Evolutionary conservation across 2,888 invertebrate genomes (phyloP), one percentile per base, ranked within the genome.

Genomic region (Hyalella azteca): DNA sequence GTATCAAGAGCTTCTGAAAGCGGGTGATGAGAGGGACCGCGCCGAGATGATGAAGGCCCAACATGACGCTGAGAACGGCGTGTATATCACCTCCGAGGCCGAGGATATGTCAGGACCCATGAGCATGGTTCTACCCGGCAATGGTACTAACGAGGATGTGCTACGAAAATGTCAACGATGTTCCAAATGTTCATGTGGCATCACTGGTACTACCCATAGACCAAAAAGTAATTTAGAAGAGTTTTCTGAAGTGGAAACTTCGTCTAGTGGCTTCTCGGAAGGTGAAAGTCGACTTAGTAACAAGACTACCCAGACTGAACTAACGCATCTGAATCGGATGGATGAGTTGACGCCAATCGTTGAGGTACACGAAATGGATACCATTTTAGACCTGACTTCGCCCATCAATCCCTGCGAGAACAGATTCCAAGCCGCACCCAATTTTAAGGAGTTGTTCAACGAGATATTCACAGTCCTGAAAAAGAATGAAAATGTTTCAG

Each of bases 1-100:
- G 77, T 86, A 86, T 81, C 85, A 86, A 80, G 79, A 81, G 4
- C 79, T 85, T 50, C 50, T 86, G 73, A 81, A 80, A 48, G 81
- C 85, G 7, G 77, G 85, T 11, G 81, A 83, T 40, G 79, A 79
- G 32, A 79, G 79, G 66, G 77, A 79, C 15, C 73, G 60, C 9
- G 40, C 45, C 1, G 48, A 75, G 13, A 40, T 36, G 0, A 41
- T 45, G 48, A 54, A 50, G 29, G n/a, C 66, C 4, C 60, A 80
- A 26, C 59, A 73, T n/a, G 60, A 59, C 22, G 41, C 29, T 11
- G 32, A 32, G 2, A 19, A 50, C 22, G 50, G 50, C n/a, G 40
- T 54, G 22, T 26, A 79, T 26, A 59, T 79, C n/a, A 76, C 81
- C 29, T 78, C 81, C 13, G 84, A 81, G n/a, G 76, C 81, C 19